Conservation (phyloP, 2,113 vertebrate genomes). For the Phalacrocorax pelagicus region DNA sequence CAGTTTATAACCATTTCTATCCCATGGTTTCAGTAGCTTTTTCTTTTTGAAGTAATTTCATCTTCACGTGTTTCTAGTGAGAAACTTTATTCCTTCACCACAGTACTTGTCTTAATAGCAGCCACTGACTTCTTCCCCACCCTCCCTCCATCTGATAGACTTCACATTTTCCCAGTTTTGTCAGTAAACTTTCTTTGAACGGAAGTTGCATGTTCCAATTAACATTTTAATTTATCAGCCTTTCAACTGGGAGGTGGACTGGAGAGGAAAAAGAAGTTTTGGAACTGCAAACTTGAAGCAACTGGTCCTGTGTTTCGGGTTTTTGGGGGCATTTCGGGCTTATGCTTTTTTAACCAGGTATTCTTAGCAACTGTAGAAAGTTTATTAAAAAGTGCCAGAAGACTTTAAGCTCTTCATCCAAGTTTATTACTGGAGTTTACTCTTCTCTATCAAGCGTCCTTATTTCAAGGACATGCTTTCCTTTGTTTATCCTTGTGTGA, state of each 20-base stretch:
- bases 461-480: constrained; percentile 8
- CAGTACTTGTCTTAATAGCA: neutral
- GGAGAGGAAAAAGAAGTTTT: neutral
- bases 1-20: neutral
- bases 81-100: neutral
- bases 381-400: constrained; percentile 4
- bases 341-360: neutral
- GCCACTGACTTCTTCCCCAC: neutral
- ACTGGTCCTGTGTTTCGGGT: fast-evolving
- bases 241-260: neutral
- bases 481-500: constrained; percentile 37
- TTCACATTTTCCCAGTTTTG: neutral
- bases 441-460: neutral
- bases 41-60: neutral
- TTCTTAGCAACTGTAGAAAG: constrained; percentile 14
- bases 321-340: neutral
- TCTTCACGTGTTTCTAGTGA: neutral
- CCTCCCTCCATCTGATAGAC: neutral
- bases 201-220: neutral
- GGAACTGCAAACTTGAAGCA: neutral
- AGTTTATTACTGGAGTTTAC: neutral
- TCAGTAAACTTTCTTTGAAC: neutral
- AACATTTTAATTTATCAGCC: neutral
- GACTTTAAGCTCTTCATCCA: neutral
- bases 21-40: neutral